Conservation (phyloP, 2,888 invertebrate genomes). For the Troides helena region DNA sequence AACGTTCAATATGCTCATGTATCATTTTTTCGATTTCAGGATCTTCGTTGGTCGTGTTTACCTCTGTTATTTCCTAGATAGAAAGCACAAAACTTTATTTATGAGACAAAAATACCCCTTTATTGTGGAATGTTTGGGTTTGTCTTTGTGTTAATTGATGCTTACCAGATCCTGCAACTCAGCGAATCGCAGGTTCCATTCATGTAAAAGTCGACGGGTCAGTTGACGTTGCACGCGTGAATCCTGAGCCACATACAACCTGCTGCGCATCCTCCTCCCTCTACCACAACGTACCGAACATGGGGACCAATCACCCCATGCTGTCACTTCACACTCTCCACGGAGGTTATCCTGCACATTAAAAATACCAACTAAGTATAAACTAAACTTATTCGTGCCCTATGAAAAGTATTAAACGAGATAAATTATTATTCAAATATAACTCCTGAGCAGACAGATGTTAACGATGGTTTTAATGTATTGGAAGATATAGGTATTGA, state of each 20-base stretch:
- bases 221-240: conserved; percentile 51
- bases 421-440: too few relatives aligned
- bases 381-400: background rate
- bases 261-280: conserved; percentile 81
- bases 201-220: conserved; percentile 44
- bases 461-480: background rate
- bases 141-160: background rate
- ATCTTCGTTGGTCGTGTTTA: conserved; percentile 55
- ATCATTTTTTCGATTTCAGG: conserved; percentile 54
- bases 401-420: background rate
- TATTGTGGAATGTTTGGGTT: too few relatives aligned
- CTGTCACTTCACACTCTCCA: conserved; percentile 81
- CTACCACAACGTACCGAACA: conserved; percentile 90
- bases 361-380: background rate
- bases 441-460: background rate
- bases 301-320: conserved; percentile 91
- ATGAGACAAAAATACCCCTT: background rate
- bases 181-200: conserved; percentile 59
- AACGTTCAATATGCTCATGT: conserved; percentile 58
- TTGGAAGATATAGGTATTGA: background rate
- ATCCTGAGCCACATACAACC: conserved; percentile 58
- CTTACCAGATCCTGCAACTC: conserved; percentile 57
- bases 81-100: background rate
- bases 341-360: conserved; percentile 50
- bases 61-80: conserved; percentile 45